Base-by-base conservation (phyloP, 2,113 vertebrate species). In the Stegastes partitus region DNA sequence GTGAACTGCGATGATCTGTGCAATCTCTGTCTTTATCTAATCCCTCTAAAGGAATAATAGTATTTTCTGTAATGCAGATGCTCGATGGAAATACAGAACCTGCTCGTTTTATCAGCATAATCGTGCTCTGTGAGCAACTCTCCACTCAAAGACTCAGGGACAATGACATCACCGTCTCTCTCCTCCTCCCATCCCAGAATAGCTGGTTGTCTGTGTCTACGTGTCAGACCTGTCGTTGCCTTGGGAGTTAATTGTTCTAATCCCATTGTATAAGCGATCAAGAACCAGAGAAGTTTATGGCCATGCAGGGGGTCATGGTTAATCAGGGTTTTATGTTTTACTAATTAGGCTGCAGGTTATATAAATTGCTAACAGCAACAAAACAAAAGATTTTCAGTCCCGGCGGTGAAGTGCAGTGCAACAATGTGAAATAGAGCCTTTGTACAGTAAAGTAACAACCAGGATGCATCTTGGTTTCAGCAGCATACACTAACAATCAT, bases 171-270 rank as follows among this genome's bases (percentile, higher is more conserved):
- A 76, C 62, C 50, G n/a, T 16, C 23, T 84, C 76, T 69, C 25
- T 47, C 23, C 62, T 47, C 23, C 62, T 61, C 67, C 47, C 73
- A 74, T 75, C 69, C 70, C 62, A 74, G 64, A 54, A 31, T 74
- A 54, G 82, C 57, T 67, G 81, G 39, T n/a, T 66, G 49, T 61
- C 69, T 64, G 69, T 58, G 72, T 67, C 74, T 82, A 86, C 64
- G 56, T 91, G 76, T 78, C 68, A 21, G 39, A 66, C 62, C 75
- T 53, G 57, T 14, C 10, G 55, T 65, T 64, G 65, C 59, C 66
- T 66, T 18, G 51, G 50, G 45, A 74, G 26, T 39, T 55, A 72
- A 78, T 68, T 74, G 53, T 72, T 84, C 22, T 82, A 74, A 75
- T 70, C 62, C 61, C 65, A 59, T 78, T 84, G 61, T 47, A 63